Evolutionary conservation across 2,797 vertebrate species (phyloP).

Genomic region (Characodon lateralis): DNA sequence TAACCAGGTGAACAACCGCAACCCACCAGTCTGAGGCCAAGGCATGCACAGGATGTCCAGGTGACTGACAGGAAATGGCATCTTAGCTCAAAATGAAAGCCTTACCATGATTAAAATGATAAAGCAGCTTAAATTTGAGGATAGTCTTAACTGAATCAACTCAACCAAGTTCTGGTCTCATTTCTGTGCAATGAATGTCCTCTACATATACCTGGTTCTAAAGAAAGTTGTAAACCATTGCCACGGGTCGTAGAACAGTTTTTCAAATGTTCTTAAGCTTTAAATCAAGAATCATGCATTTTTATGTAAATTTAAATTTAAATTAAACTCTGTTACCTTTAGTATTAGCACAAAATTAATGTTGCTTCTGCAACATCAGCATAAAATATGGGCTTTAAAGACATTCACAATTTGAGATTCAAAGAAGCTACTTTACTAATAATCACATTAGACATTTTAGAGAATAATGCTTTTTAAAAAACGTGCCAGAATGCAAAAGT

Average conservation of each 20-base stretch:
- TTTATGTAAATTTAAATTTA: not conserved
- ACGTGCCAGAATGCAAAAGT: too few relatives aligned
- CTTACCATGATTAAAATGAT: not conserved
- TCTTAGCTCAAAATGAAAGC: conserved; percentile 38
- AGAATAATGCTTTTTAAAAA: not conserved
- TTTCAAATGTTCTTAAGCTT: not conserved
- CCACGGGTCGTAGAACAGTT: not conserved
- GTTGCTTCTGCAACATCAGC: not conserved
- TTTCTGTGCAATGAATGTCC: too few relatives aligned
- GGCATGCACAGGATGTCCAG: conserved; percentile 22
- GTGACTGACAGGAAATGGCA: conserved; percentile 47
- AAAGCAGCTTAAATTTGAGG: not conserved
- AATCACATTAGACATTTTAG: not conserved
- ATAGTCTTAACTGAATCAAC: not conserved
- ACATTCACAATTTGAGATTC: not conserved
- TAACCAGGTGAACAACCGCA: conserved; percentile 78
- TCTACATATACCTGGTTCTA: not conserved
- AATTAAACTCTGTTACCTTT: not conserved
- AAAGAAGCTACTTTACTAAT: not conserved
- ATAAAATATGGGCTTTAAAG: not conserved
- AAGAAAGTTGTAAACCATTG: not conserved
- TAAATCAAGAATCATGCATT: not conserved
- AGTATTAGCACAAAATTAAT: not conserved
- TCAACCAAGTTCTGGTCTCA: not conserved
- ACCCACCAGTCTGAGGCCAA: conserved; percentile 60